Conservation (phyloP, 2,888 invertebrate genomes). For the Nomada ruficornis region DNA sequence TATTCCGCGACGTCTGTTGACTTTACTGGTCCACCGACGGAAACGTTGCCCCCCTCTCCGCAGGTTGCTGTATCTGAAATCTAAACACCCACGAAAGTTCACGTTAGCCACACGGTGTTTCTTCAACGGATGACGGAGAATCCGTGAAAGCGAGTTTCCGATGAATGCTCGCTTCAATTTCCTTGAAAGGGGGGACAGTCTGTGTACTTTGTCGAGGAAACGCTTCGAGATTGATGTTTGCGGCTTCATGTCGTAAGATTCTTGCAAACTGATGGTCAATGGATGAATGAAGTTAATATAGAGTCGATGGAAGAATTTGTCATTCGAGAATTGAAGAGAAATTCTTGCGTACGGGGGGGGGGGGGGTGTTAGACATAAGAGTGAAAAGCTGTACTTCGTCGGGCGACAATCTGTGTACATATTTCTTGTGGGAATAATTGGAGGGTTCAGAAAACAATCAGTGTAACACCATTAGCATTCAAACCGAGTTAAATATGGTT, state of each 20-base stretch:
- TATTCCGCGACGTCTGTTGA: conserved; percentile 53
- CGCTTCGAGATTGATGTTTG: not conserved
- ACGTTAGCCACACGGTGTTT: not conserved
- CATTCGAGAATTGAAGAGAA: not conserved
- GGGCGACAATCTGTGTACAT: no score
- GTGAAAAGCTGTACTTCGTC: no score
- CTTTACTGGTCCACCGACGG: conserved; percentile 24
- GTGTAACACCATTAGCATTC: no score
- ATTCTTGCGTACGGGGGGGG: not conserved
- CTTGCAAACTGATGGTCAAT: not conserved
- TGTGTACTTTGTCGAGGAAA: not conserved
- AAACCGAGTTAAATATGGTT: no score
- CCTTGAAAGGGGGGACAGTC: not conserved
- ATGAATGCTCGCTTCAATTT: not conserved
- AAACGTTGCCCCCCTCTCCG: not conserved
- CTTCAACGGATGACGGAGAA: not conserved
- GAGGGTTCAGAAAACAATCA: no score
- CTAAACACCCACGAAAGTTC: conserved; percentile 36
- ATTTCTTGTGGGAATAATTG: no score
- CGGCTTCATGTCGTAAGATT: not conserved
- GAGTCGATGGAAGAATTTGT: not conserved
- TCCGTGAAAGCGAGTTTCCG: not conserved
- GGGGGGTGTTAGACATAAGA: no score
- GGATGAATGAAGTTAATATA: not conserved
- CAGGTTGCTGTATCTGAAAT: conserved; percentile 43